Base-by-base conservation (phyloP, 2,113 vertebrate genomes). In the Illadopsis cleaveri region DNA sequence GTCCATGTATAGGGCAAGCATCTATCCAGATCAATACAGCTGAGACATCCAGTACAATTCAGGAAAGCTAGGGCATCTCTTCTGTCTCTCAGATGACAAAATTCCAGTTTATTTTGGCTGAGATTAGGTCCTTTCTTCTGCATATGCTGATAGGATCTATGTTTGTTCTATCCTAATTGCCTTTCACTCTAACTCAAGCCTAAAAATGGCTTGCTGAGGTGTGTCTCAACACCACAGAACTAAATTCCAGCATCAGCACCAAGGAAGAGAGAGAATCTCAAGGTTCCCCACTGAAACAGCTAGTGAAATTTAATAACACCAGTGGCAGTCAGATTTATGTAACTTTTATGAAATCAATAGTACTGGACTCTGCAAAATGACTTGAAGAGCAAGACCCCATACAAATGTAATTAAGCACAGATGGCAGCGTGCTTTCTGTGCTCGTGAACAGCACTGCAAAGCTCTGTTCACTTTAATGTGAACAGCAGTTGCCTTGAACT, bases 281-380 rank as follows among this genome's bases (percentile, higher is more conserved):
- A 84, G 60, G 76, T 79, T 53, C 65, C 31, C 23, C 40, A 45
- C 11, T 64, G 80, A 95, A 93, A 85, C 0, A 0, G 37, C 24
- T 44, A 66, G 35, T 75, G 92, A 96, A 96, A 93, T 93, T 77
- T 90, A 95, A 82, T 92, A 95, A 56, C 37, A 64, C 38, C 42
- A 78, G 8, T 62, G 60, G 68, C 87, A 96, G 85, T 81, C 92
- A 96, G 86, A 93, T 97, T 96, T 93, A 94, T 92, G 76, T 83
- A 92, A 94, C 90, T 95, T 96, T 86, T 68, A 90, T 86, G 82
- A 86, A 96, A 94, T 90, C 94, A 93, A 78, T 95, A 96, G 57
- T 71, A 86, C 79, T 35, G 80, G 92, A 90, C 85, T 92, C 65
- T 95, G 80, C 70, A 93, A 90, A 95, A 94, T 75, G 5, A 84